phyloP scores from a whole-genome alignment of 2,797 vertebrate genomes.

The Pagetopsis macropterus region DNA sequence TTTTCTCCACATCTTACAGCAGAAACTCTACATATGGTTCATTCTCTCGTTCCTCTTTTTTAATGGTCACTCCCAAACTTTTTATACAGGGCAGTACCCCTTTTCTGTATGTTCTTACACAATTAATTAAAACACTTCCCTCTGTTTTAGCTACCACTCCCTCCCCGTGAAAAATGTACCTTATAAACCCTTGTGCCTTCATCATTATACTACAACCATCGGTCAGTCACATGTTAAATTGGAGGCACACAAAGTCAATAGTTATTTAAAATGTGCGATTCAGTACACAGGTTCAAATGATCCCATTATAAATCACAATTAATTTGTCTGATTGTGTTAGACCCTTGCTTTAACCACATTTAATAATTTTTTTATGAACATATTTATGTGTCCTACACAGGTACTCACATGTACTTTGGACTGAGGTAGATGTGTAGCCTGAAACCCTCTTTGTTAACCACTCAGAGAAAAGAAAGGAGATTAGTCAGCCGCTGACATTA shows the following conservation, averaged over 20 bases:
- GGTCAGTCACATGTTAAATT: too few species aligned
- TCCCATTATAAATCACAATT: not conserved
- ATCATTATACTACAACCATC: not conserved
- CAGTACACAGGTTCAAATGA: not conserved
- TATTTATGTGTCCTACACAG: not conserved
- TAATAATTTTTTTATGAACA: not conserved
- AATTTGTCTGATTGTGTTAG: not conserved
- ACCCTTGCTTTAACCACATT: not conserved
- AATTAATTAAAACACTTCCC: constrained; percentile 3
- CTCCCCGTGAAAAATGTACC: not conserved
- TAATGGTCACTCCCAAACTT: not conserved
- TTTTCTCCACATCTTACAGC: constrained; percentile 21
- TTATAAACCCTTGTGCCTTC: not conserved
- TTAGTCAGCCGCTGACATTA: constrained; percentile 19
- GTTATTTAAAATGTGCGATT: not conserved
- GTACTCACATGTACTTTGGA: constrained; percentile 1
- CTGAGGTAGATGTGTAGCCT: not conserved
- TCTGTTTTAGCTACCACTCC: not conserved
- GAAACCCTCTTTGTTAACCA: constrained; percentile 15
- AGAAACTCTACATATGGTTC: constrained; percentile 12
- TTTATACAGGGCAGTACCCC: not conserved
- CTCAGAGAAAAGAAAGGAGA: not conserved
- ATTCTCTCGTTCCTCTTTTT: not conserved
- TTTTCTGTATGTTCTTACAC: not conserved
- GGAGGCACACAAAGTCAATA: too few species aligned